Evolutionary conservation across 2,113 vertebrate genomes (phyloP).

Genomic region (Lophius piscatorius): DNA sequence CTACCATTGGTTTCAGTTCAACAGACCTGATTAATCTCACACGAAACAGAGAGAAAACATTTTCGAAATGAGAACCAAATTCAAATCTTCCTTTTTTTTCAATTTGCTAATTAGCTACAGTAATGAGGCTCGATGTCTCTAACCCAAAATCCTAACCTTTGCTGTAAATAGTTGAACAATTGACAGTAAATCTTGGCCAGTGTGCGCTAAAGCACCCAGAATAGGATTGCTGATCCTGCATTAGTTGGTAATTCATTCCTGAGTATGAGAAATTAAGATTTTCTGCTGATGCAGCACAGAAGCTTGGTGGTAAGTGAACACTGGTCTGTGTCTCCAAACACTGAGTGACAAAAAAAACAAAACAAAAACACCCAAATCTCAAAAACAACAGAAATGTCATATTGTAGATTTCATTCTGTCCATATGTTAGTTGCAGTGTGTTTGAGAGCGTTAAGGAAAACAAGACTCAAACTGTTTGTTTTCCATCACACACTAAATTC

Average conservation of each 20-base stretch:
- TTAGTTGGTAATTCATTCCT: constrained; percentile 46
- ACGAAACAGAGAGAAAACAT: neutral
- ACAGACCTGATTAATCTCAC: neutral
- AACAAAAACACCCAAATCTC: no score
- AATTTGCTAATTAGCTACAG: constrained; percentile 8
- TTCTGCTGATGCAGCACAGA: constrained; percentile 52
- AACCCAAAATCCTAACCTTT: constrained; percentile 29
- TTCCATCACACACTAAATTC: no score
- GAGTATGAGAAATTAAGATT: constrained; percentile 34
- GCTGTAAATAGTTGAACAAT: constrained; percentile 15
- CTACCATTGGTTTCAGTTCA: neutral
- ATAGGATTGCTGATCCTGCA: constrained; percentile 59
- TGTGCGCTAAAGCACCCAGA: constrained; percentile 35
- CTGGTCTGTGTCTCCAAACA: no score
- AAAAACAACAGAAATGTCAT: no score
- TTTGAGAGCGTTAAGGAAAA: no score
- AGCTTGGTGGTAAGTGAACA: no score
- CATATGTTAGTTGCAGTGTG: no score
- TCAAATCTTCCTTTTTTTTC: neutral
- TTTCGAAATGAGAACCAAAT: neutral
- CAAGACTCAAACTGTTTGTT: no score
- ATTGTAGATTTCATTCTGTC: no score
- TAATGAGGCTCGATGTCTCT: constrained; percentile 10
- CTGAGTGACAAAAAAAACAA: no score
- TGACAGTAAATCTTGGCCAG: constrained; percentile 56